These are phyloP conservation scores for Solenopsis invicta DNA, from an alignment of 1,140 invertebrate species.

Conservation along the genomic window DNA sequence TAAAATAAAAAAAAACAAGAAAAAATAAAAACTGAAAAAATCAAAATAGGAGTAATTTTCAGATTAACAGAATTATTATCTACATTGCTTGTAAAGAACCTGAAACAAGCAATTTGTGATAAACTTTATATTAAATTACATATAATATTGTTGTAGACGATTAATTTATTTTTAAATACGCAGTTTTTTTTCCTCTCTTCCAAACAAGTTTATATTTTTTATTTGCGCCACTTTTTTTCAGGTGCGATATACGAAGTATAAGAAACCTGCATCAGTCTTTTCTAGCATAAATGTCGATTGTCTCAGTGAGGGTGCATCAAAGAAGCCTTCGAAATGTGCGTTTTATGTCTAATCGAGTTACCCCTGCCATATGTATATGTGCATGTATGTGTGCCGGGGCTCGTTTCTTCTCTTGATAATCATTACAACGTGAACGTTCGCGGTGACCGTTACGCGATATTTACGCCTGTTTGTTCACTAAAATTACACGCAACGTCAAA, in stretches of 20 bases:
- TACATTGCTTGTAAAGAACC: no score
- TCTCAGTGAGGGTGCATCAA: conserved; percentile 16
- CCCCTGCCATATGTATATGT: conserved; percentile 40
- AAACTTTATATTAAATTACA: no score
- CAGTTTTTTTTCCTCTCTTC: no score
- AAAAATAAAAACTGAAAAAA: no score
- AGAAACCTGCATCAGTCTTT: background rate
- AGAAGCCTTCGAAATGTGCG: conserved; percentile 80
- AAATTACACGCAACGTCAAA: background rate
- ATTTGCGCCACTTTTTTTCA: no score
- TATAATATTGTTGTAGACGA: no score
- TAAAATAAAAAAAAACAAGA: no score
- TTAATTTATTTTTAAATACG: no score
- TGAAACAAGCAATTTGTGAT: no score
- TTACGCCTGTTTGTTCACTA: background rate
- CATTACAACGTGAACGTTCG: conserved; percentile 75
- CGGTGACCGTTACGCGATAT: conserved; percentile 12
- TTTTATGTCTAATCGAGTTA: conserved; percentile 83
- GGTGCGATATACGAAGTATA: background rate
- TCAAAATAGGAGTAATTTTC: no score
- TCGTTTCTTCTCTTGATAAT: conserved; percentile 59
- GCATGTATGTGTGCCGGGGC: background rate
- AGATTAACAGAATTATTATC: no score
- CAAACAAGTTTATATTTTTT: no score
- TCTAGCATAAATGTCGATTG: background rate